Evolutionary conservation across 2,888 invertebrate species (phyloP).

Genomic region (Merodon equestris): DNA sequence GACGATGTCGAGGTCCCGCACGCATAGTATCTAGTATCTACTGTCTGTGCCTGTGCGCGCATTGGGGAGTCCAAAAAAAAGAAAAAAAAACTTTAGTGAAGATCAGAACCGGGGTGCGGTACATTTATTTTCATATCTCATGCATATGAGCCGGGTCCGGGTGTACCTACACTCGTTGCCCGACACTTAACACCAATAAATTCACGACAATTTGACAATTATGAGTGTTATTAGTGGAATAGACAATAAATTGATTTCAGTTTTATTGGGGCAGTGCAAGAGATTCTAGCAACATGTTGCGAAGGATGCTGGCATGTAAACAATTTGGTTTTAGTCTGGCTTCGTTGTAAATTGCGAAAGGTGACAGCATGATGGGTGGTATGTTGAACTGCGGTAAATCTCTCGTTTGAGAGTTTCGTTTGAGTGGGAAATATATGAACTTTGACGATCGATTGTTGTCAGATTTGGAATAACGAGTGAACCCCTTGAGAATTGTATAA

Average conservation of each 20-base stretch:
- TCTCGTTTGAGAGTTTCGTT: too few relatives aligned
- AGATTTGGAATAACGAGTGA: too few relatives aligned
- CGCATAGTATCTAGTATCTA: too few relatives aligned
- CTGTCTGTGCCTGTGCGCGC: conserved; percentile 6
- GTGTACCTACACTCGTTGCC: conserved; percentile 31
- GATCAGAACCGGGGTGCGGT: conserved; percentile 53
- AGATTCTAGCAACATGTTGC: conserved; percentile 59
- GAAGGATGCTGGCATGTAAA: not conserved
- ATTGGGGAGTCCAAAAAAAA: conserved; percentile 40
- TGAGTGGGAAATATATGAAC: too few relatives aligned
- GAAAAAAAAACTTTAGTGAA: conserved; percentile 37
- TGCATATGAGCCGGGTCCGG: too few relatives aligned
- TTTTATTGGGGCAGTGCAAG: conserved; percentile 52
- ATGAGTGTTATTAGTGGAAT: conserved; percentile 79
- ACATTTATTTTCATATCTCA: too few relatives aligned
- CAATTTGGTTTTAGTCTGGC: too few relatives aligned
- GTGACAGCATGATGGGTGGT: too few relatives aligned
- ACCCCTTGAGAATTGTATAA: too few relatives aligned
- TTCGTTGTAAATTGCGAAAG: too few relatives aligned
- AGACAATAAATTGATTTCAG: conserved; percentile 77
- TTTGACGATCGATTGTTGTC: too few relatives aligned
- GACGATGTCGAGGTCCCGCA: not conserved
- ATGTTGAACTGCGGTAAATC: too few relatives aligned
- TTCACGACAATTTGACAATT: conserved; percentile 77
- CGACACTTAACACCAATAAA: conserved; percentile 67